Percentiles rank a stretch among this genome's conserved stretches.
phyloP scores from a whole-genome alignment of 2,888 invertebrate genomes.

The Paralinhomoeus sp. region DNA sequence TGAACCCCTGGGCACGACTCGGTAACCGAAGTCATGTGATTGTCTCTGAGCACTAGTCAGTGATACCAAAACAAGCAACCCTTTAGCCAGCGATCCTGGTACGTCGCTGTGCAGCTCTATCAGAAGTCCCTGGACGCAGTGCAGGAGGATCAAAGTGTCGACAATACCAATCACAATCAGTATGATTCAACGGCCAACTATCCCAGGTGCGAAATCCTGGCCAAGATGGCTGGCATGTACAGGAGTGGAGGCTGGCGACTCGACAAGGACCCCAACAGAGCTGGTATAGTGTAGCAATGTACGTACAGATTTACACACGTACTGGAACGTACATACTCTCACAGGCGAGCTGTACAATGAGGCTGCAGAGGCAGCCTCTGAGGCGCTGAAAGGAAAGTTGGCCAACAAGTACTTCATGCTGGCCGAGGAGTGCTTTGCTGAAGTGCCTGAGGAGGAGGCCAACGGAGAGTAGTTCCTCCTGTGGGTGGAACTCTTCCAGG shows the following conservation, averaged over 20 bases:
- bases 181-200: not conserved
- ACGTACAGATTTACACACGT: too few species aligned
- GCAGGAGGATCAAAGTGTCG: too few species aligned
- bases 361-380: slow-evolving; percentile 36
- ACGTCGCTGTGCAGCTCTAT: slow-evolving; percentile 14
- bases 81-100: too few species aligned
- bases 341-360: slow-evolving; percentile 31
- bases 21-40: too few species aligned
- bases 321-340: too few species aligned
- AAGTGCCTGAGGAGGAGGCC: slow-evolving; percentile 9
- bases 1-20: slow-evolving; percentile 20
- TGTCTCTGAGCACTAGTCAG: too few species aligned
- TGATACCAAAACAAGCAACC: too few species aligned
- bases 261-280: slow-evolving; percentile 27
- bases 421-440: slow-evolving; percentile 31
- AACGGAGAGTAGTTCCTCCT: too few species aligned
- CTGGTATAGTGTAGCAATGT: too few species aligned
- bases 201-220: slow-evolving; percentile 26
- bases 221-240: slow-evolving; percentile 32
- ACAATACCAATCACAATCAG: too few species aligned
- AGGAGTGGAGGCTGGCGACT: slow-evolving; percentile 29
- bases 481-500: too few species aligned
- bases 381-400: slow-evolving; percentile 35
- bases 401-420: slow-evolving; percentile 33
- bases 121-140: slow-evolving; percentile 14